Conservation (phyloP, 2,888 invertebrate species). For the Steinernema hermaphroditum region DNA sequence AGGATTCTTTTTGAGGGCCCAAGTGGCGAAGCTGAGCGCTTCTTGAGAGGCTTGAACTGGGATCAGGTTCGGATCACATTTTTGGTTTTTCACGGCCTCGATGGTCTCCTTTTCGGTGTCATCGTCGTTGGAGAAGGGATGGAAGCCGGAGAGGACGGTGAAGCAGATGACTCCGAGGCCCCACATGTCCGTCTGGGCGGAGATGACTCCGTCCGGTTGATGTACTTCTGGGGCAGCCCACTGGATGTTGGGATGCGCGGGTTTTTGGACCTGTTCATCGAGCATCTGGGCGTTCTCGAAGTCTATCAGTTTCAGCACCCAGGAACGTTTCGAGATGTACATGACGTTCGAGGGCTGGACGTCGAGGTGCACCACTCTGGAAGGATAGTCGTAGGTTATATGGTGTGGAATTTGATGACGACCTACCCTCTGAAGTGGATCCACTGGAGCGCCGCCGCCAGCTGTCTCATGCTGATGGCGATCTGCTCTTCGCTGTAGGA, state of each 20-base stretch:
- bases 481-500: constrained; percentile 91
- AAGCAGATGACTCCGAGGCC: constrained; percentile 88
- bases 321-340: constrained; percentile 78
- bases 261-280: constrained; percentile 59
- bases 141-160: constrained; percentile 84
- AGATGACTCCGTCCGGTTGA: constrained; percentile 76
- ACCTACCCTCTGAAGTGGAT: constrained; percentile 83
- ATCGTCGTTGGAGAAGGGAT: constrained; percentile 81
- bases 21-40: constrained; percentile 89
- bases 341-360: constrained; percentile 93
- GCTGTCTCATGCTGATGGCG: constrained; percentile 81
- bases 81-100: constrained; percentile 77
- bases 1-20: constrained; percentile 89
- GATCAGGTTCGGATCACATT: constrained; percentile 89
- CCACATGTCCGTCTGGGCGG: constrained; percentile 89
- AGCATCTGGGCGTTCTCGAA: constrained; percentile 84
- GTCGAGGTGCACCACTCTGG: constrained; percentile 78
- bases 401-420: neutral
- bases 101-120: constrained; percentile 78
- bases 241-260: constrained; percentile 50
- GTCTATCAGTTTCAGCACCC: constrained; percentile 82
- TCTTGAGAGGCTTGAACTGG: constrained; percentile 92
- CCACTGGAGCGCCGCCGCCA: constrained; percentile 87
- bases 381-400: no score
- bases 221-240: constrained; percentile 62